Conservation (phyloP, 1,140 invertebrate species). For the Agrypnia vestita region DNA sequence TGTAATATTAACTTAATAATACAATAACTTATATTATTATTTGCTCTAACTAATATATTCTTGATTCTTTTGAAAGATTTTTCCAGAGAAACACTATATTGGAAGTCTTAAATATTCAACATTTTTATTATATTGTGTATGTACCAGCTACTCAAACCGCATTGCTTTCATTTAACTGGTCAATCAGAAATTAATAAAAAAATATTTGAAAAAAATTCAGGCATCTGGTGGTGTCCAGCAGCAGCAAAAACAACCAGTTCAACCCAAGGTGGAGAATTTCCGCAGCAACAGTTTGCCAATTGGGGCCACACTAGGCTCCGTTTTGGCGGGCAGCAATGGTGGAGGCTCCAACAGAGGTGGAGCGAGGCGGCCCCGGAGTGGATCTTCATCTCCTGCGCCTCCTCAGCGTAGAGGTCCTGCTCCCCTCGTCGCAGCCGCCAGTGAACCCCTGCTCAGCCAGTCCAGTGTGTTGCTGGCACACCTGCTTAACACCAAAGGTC, state of each 20-base stretch:
- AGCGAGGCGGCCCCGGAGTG: constrained; percentile 45
- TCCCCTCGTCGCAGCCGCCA: constrained; percentile 69
- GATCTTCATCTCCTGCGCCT: constrained; percentile 58
- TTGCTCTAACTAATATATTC: no score
- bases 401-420: constrained; percentile 66
- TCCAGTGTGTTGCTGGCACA: constrained; percentile 71
- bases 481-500: constrained; percentile 64
- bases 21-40: no score
- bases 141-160: no score
- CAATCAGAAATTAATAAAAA: background rate
- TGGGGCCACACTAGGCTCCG: constrained; percentile 66
- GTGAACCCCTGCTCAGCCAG: constrained; percentile 70
- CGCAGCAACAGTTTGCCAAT: constrained; percentile 75
- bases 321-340: constrained; percentile 20
- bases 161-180: no score
- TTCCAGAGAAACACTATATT: no score
- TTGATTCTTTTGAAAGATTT: no score
- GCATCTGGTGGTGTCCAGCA: constrained; percentile 6
- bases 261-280: constrained; percentile 68
- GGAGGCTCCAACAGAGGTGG: background rate
- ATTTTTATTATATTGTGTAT: no score
- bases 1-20: no score
- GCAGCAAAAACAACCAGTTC: constrained; percentile 42
- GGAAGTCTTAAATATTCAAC: no score
- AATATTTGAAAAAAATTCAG: no score